These are phyloP conservation scores for Drosophila equinoxialis DNA, from an alignment of 1,140 invertebrate genomes.

Conservation along the genomic window DNA sequence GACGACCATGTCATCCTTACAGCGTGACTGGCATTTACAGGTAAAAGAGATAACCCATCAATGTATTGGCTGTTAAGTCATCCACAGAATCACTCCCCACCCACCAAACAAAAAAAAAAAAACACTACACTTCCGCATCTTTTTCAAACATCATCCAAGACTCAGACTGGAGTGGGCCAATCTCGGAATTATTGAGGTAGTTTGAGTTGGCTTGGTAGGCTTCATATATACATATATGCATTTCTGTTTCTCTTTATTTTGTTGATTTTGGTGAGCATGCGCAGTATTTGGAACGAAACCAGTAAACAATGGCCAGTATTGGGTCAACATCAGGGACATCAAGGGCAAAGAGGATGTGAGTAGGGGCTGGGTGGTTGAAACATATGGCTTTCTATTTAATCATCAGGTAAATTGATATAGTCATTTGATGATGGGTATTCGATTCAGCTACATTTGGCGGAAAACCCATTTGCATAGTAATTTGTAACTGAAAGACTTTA, in stretches of 20 bases:
- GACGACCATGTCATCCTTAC: constrained; percentile 85
- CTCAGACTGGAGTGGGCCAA: constrained; percentile 47
- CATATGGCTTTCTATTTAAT: constrained; percentile 11
- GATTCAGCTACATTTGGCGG: not conserved
- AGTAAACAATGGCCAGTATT: constrained; percentile 45
- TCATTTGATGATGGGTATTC: not conserved
- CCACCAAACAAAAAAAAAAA: too few relatives aligned
- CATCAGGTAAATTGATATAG: constrained; percentile 11
- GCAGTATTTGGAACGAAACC: constrained; percentile 18
- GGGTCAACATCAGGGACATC: constrained; percentile 39
- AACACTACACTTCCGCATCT: not conserved
- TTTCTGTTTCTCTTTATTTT: constrained; percentile 2
- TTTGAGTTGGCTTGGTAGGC: constrained; percentile 40
- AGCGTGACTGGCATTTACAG: constrained; percentile 86
- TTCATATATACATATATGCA: not conserved
- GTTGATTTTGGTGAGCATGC: constrained; percentile 65
- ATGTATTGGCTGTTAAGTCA: too few relatives aligned
- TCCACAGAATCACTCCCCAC: not conserved
- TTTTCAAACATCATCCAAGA: not conserved
- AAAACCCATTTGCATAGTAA: not conserved
- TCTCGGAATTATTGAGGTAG: constrained; percentile 69
- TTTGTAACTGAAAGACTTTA: not conserved
- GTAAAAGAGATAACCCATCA: constrained; percentile 41
- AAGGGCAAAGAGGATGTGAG: too few relatives aligned
- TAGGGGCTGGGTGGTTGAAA: not conserved